These are phyloP conservation scores for Orchestia grillus DNA, from an alignment of 1,140 invertebrate species.

Conservation along the genomic window DNA sequence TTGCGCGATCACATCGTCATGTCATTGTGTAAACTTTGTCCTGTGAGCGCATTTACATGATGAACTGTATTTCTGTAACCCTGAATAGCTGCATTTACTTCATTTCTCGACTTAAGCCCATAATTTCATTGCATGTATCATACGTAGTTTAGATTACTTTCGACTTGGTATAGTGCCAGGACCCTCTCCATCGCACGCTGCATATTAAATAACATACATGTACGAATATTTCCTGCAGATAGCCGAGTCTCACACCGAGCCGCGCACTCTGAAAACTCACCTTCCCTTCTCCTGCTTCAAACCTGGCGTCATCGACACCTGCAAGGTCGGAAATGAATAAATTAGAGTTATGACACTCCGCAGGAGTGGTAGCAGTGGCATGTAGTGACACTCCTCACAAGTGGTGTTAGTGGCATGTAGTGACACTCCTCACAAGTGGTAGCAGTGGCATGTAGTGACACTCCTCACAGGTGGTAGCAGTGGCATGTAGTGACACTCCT, in stretches of 20 bases:
- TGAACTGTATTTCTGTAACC: too few species aligned
- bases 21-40: too few species aligned
- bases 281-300: conserved; percentile 82
- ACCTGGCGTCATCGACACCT: conserved; percentile 69
- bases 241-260: conserved; percentile 22
- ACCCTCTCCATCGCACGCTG: background rate
- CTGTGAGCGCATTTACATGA: too few species aligned
- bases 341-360: background rate
- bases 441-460: background rate
- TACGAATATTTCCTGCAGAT: background rate
- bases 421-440: background rate
- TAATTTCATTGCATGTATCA: background rate
- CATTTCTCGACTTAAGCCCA: too few species aligned
- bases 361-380: background rate
- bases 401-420: background rate
- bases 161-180: background rate
- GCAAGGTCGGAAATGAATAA: conserved; percentile 56
- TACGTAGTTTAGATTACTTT: background rate
- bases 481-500: background rate
- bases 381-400: background rate
- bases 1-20: too few species aligned
- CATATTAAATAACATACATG: background rate
- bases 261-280: conserved; percentile 83
- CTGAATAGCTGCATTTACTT: too few species aligned
- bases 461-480: background rate